Evolutionary conservation across 2,888 invertebrate genomes (phyloP), one percentile per base, ranked within the genome.

Genomic region (Lordiphosa fenestrarum): DNA sequence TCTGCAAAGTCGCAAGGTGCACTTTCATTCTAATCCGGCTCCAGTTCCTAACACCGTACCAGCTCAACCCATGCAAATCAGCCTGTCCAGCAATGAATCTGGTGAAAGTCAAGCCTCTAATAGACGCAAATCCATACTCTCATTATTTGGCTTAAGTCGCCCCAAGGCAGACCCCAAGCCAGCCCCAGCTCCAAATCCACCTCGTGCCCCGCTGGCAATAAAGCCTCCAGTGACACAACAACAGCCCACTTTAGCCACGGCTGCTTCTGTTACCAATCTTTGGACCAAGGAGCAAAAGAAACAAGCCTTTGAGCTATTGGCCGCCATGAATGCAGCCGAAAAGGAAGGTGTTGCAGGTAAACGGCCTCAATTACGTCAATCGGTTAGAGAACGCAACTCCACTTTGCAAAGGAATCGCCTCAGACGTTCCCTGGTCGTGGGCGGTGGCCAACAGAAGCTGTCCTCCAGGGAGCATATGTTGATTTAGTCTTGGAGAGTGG

Each of bases 241-340:
- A 15, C 19, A 25, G 30, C 30, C 30, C 30, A 9, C 9, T 1
- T 7, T 58, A 21, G 5, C 54, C 55, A 63, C 49, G 4, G 33
- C 33, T 10, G 67, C 64, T 4, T 56, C 67, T 10, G 55, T 88
- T 10, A 74, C 77, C 15, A 85, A 72, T 37, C 75, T 86, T 38
- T 89, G 89, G 89, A 88, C 87, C 6, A 84, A 65, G 56, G 88
- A 89, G 57, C 85, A 89, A 12, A 63, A 63, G 52, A 89, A 89
- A 63, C 86, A 86, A 7, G 88, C 89, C 1, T 89, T 89, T 56
- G 88, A 89, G 53, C 66, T 89, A 74, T 66, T 89, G 49, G 89
- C 89, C 2, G 87, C 87, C 6, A 89, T 89, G 88, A 89, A 89
- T 75, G 85, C 87, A 0, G 80, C 81, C 3, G 83, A 66, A 54